Percentiles rank a stretch among this genome's conserved stretches.
These are phyloP conservation scores for Cerastoderma edule DNA, from an alignment of 2,888 invertebrate species.

Conservation along the genomic window DNA sequence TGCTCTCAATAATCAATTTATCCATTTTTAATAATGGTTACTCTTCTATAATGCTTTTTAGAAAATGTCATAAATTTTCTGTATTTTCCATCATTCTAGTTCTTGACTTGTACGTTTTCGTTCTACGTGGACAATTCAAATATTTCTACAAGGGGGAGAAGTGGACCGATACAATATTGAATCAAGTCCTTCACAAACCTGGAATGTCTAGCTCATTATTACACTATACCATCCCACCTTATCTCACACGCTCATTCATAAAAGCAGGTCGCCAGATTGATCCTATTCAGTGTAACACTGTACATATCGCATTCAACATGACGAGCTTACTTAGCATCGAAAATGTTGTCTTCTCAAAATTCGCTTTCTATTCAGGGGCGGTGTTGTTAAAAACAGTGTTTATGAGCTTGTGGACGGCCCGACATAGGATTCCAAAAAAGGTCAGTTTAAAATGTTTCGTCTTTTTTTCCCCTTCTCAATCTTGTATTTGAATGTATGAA, in stretches of 20 bases:
- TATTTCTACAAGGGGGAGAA: not conserved
- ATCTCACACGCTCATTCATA: too few species aligned
- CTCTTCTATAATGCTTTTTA: not conserved
- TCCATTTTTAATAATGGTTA: not conserved
- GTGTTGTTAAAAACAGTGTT: slow-evolving; percentile 69
- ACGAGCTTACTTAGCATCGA: slow-evolving; percentile 45
- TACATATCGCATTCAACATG: not conserved
- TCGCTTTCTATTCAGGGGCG: slow-evolving; percentile 67
- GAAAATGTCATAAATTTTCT: not conserved
- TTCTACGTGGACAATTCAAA: not conserved
- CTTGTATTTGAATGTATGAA: not conserved
- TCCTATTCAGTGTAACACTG: too few species aligned
- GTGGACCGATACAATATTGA: not conserved
- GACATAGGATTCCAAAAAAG: slow-evolving; percentile 56
- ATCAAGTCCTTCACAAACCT: not conserved
- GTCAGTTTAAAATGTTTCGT: slow-evolving; percentile 31
- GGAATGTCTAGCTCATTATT: too few species aligned
- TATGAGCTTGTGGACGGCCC: slow-evolving; percentile 66
- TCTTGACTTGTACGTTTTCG: not conserved
- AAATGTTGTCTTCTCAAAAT: slow-evolving; percentile 68
- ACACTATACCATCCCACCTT: too few species aligned
- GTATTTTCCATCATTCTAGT: not conserved
- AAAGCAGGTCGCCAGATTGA: not conserved
- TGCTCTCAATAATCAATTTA: not conserved
- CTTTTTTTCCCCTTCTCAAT: not conserved